Evolutionary conservation across 1,140 invertebrate species (phyloP), one percentile per base, ranked within the genome.

Genomic region (Leguminivora glycinivorella): DNA sequence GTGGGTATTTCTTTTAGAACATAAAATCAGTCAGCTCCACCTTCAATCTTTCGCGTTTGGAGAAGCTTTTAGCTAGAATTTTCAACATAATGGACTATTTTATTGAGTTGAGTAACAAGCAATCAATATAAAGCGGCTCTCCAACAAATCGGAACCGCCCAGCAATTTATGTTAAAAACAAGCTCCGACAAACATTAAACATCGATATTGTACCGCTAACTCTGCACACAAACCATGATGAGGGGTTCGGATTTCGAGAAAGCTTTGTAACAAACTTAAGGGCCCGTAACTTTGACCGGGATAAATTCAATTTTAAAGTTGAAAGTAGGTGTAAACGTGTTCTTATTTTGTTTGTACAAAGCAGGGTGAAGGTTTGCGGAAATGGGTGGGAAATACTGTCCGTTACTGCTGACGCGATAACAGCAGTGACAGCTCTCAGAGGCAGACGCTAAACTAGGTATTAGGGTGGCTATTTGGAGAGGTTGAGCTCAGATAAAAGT

Each of bases 221-320:
- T 63, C 31, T 63, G 25, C 58, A 31, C 25, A 22, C 58, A 63
- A 63, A 34, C 58, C 58, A 63, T 63, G 26, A 31, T 63, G 14
- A 29, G 58, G 22, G 56, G 25, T 4, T 29, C 26, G 25, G 29
- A 63, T 63, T 63, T 63, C 19, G 58, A 26, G 5, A 63, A 63
- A 31, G 58, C 58, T 63, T 63, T 63, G 58, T 63, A 63, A 63
- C 58, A 29, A 63, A 63, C 29, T 63, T 63, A 63, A 63, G 26
- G 58, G 58, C 58, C 58, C 58, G 58, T 17, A 63, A 63, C 58
- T 63, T 63, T 63, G 56, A 14, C 7, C 58, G 14, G 58, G 26
- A 14, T 31, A 17, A 63, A 63, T 31, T 63, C 9, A 26, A 63
- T 31, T 63, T 56, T 63, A 63, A 63, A 63, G 2, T 29, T 63